Evolutionary conservation across 2,797 vertebrate genomes (phyloP).

Genomic region (Gobio occitaniae): DNA sequence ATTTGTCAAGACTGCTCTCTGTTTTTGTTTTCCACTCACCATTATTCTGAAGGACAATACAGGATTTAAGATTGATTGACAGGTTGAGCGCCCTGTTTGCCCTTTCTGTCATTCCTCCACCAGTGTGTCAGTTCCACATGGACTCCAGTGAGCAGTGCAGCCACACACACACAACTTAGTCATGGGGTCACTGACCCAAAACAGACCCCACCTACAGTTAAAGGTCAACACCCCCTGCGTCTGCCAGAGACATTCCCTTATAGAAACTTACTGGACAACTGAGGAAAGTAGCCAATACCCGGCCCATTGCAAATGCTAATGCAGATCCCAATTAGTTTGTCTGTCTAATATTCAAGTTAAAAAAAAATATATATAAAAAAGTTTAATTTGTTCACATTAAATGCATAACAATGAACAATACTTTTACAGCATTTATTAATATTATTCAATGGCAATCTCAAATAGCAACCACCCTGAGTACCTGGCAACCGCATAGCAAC

Average conservation of each 20-base stretch:
- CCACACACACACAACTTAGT: neutral
- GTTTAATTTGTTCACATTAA: neutral
- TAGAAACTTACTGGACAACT: neutral
- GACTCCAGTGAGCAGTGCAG: conserved; percentile 62
- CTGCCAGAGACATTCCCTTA: conserved; percentile 7
- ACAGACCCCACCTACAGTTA: conserved; percentile 11
- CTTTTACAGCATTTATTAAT: neutral
- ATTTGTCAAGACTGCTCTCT: neutral
- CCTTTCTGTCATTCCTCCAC: conserved; percentile 68
- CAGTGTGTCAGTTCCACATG: conserved; percentile 49
- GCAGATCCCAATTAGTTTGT: neutral
- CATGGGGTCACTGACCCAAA: conserved; percentile 38
- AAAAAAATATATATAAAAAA: no score
- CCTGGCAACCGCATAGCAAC: no score
- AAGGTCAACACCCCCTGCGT: neutral
- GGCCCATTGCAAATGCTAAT: neutral
- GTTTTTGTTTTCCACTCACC: neutral
- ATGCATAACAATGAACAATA: neutral
- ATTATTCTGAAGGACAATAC: conserved; percentile 50
- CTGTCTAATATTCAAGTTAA: neutral
- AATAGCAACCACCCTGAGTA: neutral
- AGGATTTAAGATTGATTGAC: conserved; percentile 70
- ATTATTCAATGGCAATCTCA: neutral
- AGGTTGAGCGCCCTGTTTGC: conserved; percentile 63
- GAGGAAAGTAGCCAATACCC: neutral